Percentiles rank a stretch among this genome's conserved stretches.
phyloP scores from a whole-genome alignment of 2,888 invertebrate species.

The Agonum fuliginosum region DNA sequence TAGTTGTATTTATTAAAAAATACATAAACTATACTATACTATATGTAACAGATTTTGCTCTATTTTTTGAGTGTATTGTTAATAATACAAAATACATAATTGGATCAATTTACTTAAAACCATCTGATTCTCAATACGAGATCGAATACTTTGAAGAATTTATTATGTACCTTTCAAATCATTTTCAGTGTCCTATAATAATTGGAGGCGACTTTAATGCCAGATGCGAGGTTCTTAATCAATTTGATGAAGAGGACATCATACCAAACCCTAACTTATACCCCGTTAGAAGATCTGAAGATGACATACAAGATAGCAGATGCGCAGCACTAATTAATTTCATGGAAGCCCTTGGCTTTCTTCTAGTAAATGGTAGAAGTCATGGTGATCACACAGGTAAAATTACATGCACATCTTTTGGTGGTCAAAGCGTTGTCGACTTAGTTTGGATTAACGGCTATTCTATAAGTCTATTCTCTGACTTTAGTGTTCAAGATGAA shows the following conservation, averaged over 20 bases:
- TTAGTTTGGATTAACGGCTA: background rate
- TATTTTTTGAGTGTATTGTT: too few relatives aligned
- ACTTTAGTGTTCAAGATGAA: background rate
- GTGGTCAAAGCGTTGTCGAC: constrained; percentile 5
- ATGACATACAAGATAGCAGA: background rate
- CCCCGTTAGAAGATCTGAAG: background rate
- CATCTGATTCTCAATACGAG: background rate
- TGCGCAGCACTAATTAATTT: background rate
- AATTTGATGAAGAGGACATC: background rate
- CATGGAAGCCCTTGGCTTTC: background rate
- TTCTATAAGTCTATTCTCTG: background rate
- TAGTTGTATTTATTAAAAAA: too few relatives aligned
- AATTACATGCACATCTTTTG: constrained; percentile 10
- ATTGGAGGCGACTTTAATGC: background rate
- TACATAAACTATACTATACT: too few relatives aligned
- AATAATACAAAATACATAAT: too few relatives aligned
- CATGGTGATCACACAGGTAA: background rate
- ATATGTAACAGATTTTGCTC: too few relatives aligned
- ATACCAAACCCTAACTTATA: background rate
- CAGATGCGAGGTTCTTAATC: background rate
- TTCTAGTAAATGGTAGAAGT: background rate
- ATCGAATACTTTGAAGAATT: background rate
- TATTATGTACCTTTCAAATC: background rate
- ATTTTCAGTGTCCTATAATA: background rate
- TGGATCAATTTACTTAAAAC: background rate